Evolutionary conservation across 1,140 invertebrate genomes (phyloP).

Genomic region (Ruditapes philippinarum): DNA sequence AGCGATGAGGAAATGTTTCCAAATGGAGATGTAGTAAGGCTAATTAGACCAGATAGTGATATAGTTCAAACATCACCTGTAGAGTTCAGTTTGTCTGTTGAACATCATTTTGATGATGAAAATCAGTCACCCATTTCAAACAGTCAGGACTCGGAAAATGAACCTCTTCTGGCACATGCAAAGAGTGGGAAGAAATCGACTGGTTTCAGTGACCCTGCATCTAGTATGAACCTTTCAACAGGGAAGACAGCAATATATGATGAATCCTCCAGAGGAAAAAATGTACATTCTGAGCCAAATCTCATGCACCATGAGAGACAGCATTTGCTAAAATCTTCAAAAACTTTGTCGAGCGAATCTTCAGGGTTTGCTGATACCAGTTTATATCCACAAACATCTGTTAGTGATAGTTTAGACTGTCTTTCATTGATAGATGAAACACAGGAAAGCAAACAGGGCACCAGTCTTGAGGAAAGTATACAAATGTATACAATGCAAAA

Average conservation of each 20-base stretch:
- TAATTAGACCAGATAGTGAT: neutral
- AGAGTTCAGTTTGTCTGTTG: neutral
- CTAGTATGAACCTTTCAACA: neutral
- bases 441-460: neutral
- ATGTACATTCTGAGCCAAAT: slow-evolving; percentile 12
- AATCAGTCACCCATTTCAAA: neutral
- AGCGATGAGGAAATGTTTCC: neutral
- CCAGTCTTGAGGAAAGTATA: slow-evolving; percentile 38
- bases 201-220: neutral
- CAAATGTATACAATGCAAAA: slow-evolving; percentile 10
- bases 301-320: neutral
- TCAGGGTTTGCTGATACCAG: slow-evolving; percentile 1
- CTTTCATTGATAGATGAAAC: slow-evolving; percentile 40
- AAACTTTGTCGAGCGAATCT: neutral
- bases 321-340: neutral
- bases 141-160: neutral
- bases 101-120: neutral
- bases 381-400: neutral
- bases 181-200: neutral
- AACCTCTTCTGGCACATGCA: neutral
- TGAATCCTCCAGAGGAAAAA: neutral
- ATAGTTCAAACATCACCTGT: neutral
- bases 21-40: slow-evolving; percentile 46
- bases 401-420: neutral
- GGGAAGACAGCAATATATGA: neutral